These are phyloP conservation scores for Timandra comae DNA, from an alignment of 2,888 invertebrate species.

Conservation along the genomic window DNA sequence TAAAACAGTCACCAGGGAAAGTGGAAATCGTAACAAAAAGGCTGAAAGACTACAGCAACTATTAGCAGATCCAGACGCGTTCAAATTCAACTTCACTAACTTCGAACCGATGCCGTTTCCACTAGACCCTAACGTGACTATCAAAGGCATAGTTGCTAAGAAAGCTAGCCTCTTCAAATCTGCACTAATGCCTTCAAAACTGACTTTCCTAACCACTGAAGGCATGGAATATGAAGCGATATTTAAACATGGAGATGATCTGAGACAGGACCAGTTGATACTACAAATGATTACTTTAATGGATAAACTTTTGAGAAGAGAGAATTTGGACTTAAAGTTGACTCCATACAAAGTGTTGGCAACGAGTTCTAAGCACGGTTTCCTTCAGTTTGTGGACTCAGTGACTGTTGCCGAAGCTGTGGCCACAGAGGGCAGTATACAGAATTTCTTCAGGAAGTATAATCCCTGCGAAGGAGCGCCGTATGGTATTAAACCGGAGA, in stretches of 20 bases:
- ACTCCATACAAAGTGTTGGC: constrained; percentile 96
- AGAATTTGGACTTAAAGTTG: constrained; percentile 96
- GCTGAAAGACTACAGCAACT: constrained; percentile 91
- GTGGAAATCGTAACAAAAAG: constrained; percentile 94
- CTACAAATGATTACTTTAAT: constrained; percentile 98
- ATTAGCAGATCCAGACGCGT: constrained; percentile 86
- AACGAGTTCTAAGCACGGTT: constrained; percentile 96
- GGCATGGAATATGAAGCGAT: constrained; percentile 94
- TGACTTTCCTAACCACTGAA: constrained; percentile 90
- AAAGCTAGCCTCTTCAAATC: constrained; percentile 97
- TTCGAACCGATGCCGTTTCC: constrained; percentile 97
- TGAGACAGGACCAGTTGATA: constrained; percentile 97
- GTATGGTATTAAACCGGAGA: constrained; percentile 93
- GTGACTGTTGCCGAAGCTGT: constrained; percentile 94
- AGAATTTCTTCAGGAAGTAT: constrained; percentile 93
- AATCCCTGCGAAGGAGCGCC: constrained; percentile 92
- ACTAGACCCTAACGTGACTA: constrained; percentile 92
- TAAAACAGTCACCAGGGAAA: constrained; percentile 91
- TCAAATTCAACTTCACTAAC: constrained; percentile 90
- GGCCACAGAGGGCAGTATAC: constrained; percentile 90
- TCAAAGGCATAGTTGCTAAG: constrained; percentile 91
- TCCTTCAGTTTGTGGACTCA: constrained; percentile 97
- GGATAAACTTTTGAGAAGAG: constrained; percentile 95
- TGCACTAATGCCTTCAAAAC: constrained; percentile 93
- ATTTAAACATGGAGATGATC: constrained; percentile 98